Evolutionary conservation across 2,113 vertebrate species (phyloP).

Genomic region (Prionailurus viverrinus): DNA sequence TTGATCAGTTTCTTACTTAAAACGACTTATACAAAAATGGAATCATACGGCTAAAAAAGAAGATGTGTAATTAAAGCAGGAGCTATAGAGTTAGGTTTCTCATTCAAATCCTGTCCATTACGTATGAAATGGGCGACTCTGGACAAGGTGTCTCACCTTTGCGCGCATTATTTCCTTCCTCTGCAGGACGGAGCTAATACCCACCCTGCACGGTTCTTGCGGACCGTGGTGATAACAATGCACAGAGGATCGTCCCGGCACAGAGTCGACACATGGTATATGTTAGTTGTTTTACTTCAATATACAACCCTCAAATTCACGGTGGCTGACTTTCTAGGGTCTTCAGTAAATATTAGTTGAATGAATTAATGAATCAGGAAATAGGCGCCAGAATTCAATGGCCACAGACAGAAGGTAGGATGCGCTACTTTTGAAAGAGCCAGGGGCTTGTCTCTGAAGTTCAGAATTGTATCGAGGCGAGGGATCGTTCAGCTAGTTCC

Average conservation of each 20-base stretch:
- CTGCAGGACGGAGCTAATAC: neutral
- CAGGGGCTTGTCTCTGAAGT: constrained; percentile 74
- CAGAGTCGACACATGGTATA: neutral
- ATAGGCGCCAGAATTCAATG: constrained; percentile 18
- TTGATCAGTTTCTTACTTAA: constrained; percentile 61
- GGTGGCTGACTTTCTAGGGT: neutral
- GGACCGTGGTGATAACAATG: neutral
- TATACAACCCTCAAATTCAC: neutral
- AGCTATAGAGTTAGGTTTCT: neutral
- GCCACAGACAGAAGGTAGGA: constrained; percentile 15
- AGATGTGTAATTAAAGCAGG: neutral
- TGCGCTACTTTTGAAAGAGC: constrained; percentile 54
- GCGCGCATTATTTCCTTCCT: neutral
- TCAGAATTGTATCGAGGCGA: constrained; percentile 72
- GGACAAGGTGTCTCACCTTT: neutral
- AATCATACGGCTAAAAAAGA: constrained; percentile 7
- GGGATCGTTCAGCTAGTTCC: constrained; percentile 71
- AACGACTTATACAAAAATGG: constrained; percentile 40
- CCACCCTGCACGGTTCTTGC: neutral
- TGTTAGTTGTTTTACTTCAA: neutral
- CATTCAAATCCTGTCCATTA: neutral
- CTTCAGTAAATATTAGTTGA: constrained; percentile 47
- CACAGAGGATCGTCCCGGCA: neutral
- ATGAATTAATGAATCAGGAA: constrained; percentile 65
- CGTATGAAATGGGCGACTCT: neutral